phyloP scores from a whole-genome alignment of 1,140 invertebrate species.

The Parasteatoda tepidariorum region DNA sequence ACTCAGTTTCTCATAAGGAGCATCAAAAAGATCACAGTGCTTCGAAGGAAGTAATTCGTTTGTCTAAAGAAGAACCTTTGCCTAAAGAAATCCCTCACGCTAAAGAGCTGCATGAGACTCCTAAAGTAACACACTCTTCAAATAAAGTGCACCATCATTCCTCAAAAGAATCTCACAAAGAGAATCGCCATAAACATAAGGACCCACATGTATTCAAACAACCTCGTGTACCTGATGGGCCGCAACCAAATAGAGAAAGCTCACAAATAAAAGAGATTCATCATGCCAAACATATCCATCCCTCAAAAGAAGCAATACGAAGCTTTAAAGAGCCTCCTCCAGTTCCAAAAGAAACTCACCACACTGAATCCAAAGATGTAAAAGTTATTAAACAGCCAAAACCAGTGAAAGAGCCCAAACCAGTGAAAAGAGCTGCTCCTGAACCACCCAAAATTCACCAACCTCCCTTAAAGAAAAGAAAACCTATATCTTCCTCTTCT shows the following conservation, averaged over 20 bases:
- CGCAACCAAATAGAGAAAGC: neutral
- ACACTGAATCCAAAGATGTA: neutral
- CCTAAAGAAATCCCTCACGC: neutral
- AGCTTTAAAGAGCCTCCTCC: neutral
- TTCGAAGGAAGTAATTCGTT: neutral
- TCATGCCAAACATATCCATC: neutral
- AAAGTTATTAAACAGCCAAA: neutral
- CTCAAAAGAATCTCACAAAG: neutral
- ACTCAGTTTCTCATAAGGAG: neutral
- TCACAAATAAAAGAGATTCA: neutral
- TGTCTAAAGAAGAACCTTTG: neutral
- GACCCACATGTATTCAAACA: neutral
- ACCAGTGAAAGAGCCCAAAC: neutral
- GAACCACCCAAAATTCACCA: conserved; percentile 2
- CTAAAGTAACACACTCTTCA: neutral
- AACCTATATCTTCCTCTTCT: neutral
- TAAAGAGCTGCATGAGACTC: neutral
- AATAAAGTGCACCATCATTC: neutral
- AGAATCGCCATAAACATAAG: neutral
- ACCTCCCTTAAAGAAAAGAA: conserved; percentile 16
- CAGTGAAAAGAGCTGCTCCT: neutral
- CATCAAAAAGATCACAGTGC: neutral
- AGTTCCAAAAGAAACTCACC: neutral
- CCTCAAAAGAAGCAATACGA: neutral
- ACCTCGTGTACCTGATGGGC: neutral